Evolutionary conservation across 1,140 invertebrate genomes (phyloP).

Genomic region (Drosophila yakuba): DNA sequence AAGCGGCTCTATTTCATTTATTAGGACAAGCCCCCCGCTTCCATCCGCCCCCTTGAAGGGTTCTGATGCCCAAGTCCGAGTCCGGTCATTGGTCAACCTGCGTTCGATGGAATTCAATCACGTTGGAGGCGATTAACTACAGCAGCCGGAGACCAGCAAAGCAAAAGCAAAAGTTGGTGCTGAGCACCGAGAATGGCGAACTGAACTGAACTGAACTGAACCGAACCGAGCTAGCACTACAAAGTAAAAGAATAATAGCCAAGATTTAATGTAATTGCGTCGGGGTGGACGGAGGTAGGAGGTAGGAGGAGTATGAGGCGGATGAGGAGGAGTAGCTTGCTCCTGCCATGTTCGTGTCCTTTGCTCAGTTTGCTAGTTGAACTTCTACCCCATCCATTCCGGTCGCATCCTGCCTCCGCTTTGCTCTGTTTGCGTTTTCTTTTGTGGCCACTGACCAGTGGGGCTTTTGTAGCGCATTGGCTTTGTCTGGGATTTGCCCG

Average conservation of each 20-base stretch:
- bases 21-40: constrained; percentile 37
- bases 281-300: constrained; percentile 16
- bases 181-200: constrained; percentile 34
- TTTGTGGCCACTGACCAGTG: constrained; percentile 48
- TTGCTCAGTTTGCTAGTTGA: constrained; percentile 69
- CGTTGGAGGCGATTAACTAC: constrained; percentile 78
- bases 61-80: constrained; percentile 9
- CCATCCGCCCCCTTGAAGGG: constrained; percentile 1
- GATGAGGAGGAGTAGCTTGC: constrained; percentile 3
- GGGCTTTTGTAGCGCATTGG: constrained; percentile 68
- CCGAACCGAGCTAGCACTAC: constrained; percentile 42
- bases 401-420: constrained; percentile 25
- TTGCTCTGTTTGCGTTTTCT: constrained; percentile 47
- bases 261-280: constrained; percentile 82
- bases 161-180: constrained; percentile 36
- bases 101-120: constrained; percentile 82
- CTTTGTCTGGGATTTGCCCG: constrained; percentile 73
- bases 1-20: constrained; percentile 76
- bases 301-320: neutral
- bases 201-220: constrained; percentile 15
- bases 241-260: constrained; percentile 81
- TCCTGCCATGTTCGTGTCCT: constrained; percentile 63
- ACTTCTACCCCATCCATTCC: constrained; percentile 27
- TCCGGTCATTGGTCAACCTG: constrained; percentile 62
- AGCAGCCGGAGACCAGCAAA: constrained; percentile 41